Evolutionary conservation across 2,888 invertebrate genomes (phyloP).

Genomic region (Orchesellides sinensis): DNA sequence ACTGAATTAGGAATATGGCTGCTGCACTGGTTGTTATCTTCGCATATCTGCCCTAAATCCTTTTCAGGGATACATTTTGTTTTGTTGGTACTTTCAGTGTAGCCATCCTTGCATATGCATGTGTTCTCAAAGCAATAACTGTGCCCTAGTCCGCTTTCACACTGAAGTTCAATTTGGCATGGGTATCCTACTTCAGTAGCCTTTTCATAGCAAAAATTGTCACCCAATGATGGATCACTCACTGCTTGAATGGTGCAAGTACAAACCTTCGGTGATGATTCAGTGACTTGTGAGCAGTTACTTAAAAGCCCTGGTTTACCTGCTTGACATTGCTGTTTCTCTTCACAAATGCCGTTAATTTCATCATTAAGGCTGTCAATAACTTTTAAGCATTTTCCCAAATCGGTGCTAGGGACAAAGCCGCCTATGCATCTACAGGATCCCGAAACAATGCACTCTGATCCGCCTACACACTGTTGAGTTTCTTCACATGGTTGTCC

Average conservation of each 20-base stretch:
- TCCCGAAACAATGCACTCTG: background rate
- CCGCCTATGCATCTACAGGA: background rate
- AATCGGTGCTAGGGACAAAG: background rate
- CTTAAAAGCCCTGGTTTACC: background rate
- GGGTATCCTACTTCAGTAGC: background rate
- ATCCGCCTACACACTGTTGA: conserved; percentile 3
- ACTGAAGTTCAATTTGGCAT: conserved; percentile 29
- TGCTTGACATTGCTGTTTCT: background rate
- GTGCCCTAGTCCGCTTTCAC: conserved; percentile 13
- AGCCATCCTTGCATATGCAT: background rate
- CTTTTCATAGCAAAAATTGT: background rate
- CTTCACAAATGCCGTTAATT: background rate
- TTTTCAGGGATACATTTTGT: background rate
- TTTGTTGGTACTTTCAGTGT: background rate
- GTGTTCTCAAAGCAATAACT: background rate
- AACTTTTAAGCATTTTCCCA: background rate
- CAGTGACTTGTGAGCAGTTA: background rate
- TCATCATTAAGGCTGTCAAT: background rate
- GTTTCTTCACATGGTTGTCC: background rate
- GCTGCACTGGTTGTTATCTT: no score
- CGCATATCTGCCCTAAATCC: no score
- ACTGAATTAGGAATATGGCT: no score
- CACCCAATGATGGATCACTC: background rate
- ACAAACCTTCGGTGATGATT: background rate
- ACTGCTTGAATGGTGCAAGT: background rate